Evolutionary conservation across 2,113 vertebrate genomes (phyloP).

Genomic region (Australoheros scitulus): DNA sequence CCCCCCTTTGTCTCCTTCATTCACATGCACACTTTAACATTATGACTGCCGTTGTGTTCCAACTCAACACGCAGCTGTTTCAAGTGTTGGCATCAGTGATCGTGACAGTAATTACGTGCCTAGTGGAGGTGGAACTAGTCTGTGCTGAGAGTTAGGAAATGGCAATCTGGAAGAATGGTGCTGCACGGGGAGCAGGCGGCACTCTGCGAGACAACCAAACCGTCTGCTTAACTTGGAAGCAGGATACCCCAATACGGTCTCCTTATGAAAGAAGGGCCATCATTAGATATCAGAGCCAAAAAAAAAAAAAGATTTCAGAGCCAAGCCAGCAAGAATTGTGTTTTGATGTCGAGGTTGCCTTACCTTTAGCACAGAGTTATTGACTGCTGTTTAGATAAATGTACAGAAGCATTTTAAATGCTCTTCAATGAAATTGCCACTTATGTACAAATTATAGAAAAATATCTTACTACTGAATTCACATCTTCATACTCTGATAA

Average conservation of each 20-base stretch:
- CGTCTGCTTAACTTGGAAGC: conserved; percentile 41
- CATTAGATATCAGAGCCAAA: conserved; percentile 7
- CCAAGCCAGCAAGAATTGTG: conserved; percentile 36
- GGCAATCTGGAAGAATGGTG: conserved; percentile 35
- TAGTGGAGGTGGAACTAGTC: conserved; percentile 39
- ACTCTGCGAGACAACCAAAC: conserved; percentile 25
- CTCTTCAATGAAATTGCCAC: no score
- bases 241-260: neutral
- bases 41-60: neutral
- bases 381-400: neutral
- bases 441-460: no score
- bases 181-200: neutral
- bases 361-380: neutral
- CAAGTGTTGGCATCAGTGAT: conserved; percentile 37
- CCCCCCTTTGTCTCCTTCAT: neutral
- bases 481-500: no score
- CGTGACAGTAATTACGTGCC: conserved; percentile 70
- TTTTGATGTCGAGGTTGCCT: neutral
- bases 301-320: neutral
- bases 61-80: conserved; percentile 49
- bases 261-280: neutral
- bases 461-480: no score
- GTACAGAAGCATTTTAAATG: no score
- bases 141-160: conserved; percentile 46
- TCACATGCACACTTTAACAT: conserved; percentile 39